Percentiles rank a stretch among this genome's conserved stretches.
Conservation (phyloP, 2,797 vertebrate genomes). For the Columba guinea region DNA sequence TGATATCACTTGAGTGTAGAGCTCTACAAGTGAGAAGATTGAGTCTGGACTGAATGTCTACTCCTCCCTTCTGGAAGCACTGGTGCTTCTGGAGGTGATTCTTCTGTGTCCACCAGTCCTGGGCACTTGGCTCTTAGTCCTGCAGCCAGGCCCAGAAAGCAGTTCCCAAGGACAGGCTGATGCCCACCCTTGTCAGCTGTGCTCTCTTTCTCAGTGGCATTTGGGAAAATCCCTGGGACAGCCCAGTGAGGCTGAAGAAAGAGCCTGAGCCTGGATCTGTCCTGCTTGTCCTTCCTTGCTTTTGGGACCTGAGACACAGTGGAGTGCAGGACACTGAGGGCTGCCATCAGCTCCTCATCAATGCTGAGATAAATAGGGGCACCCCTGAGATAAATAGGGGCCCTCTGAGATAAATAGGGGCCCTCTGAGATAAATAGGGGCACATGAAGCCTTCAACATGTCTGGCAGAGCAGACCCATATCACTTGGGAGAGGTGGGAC, state of each 20-base stretch:
- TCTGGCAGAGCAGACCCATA: neutral
- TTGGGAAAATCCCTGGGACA: neutral
- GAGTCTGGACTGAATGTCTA: neutral
- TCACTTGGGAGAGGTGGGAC: neutral
- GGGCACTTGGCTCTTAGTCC: neutral
- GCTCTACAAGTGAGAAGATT: neutral
- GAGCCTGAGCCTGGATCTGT: neutral
- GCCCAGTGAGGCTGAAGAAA: neutral
- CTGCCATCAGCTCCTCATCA: neutral
- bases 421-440: neutral
- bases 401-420: neutral
- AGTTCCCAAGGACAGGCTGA: neutral
- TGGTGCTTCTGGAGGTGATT: neutral
- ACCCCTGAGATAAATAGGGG: too few species aligned
- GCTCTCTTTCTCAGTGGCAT: neutral
- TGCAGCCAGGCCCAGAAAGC: neutral
- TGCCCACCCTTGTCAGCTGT: neutral
- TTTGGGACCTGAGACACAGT: neutral
- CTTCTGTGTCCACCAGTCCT: neutral
- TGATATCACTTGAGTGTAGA: neutral
- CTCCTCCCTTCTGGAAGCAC: neutral
- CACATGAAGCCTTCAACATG: neutral
- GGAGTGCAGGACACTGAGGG: neutral
- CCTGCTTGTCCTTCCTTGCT: neutral
- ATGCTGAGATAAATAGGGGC: neutral